Evolutionary conservation across 2,888 invertebrate species (phyloP), one percentile per base, ranked within the genome.

Genomic region (Campoplex nolae): DNA sequence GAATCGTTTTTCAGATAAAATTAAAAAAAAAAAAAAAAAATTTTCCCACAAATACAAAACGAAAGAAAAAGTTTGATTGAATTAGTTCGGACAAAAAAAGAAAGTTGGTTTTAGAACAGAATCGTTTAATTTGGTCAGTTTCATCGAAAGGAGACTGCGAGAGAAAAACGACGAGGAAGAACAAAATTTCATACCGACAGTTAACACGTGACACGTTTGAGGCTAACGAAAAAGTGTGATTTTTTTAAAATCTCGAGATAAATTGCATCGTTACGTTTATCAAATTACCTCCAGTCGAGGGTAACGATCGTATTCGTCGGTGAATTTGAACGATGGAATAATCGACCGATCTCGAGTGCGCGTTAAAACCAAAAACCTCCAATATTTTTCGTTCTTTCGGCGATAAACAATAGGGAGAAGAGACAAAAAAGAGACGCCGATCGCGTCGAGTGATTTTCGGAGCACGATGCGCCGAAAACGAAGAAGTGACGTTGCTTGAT

Each of bases 401-500:
- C 38, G 1, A 45, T 51, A 56, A 28, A 18, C 13, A 42, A n/a
- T 28, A 4, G 51, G 9, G 35, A 80, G 68, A 58, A 67, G 18
- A 70, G 13, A 42, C 9, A 74, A 78, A 73, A 65, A 65, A 23
- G 0, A 0, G 23, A 23, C 23, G 23, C 23, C 0, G 23, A 23
- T 23, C 23, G 68, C 45, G 48, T 28, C n/a, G 13, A 71, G 79
- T 85, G 79, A 79, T 82, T 74, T 75, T 71, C n/a, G 42, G 79
- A 75, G 70, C 62, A 83, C 84, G 82, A 87, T 87, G 87, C 81
- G 87, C 74, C 87, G 87, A 45, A 85, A 85, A 82, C 84, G 87
- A 79, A 74, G 87, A 58, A 85, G 82, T 54, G 65, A 65, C 70
- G 74, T 51, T 35, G 81, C 62, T 76, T 87, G 85, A 85, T 56